A percentile compares a stretch with the other conserved stretches of the same genome.
Evolutionary conservation across 2,888 invertebrate genomes (phyloP).

Genomic region (Danaus chrysippus): DNA sequence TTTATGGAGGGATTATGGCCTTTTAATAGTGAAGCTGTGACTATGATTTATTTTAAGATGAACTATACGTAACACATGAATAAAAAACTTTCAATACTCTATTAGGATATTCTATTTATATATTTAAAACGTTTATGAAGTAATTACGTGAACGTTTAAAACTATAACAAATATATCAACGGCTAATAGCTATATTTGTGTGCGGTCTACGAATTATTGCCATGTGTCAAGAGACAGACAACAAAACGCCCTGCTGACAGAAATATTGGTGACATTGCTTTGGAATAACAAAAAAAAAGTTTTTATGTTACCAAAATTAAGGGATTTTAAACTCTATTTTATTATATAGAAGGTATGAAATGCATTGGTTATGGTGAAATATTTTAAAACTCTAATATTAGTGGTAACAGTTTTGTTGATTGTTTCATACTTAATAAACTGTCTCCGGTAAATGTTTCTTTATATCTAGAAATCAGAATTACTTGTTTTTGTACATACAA

Average conservation of each 20-base stretch:
- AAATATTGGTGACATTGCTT: conserved; percentile 66
- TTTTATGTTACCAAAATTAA: conserved; percentile 2
- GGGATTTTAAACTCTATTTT: conserved; percentile 9
- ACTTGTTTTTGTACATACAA: too few relatives aligned
- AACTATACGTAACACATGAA: background rate
- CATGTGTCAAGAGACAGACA: conserved; percentile 58
- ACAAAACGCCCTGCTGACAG: conserved; percentile 73
- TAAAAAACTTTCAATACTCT: too few relatives aligned
- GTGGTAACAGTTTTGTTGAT: too few relatives aligned
- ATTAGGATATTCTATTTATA: background rate
- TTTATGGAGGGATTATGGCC: conserved; percentile 65
- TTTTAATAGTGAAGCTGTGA: conserved; percentile 69
- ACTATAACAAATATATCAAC: conserved; percentile 65
- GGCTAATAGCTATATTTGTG: conserved; percentile 65
- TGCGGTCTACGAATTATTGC: conserved; percentile 69
- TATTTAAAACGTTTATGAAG: conserved; percentile 62
- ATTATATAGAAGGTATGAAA: background rate
- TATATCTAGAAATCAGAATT: too few relatives aligned
- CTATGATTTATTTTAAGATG: conserved; percentile 23
- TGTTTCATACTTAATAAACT: too few relatives aligned
- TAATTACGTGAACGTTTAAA: conserved; percentile 56
- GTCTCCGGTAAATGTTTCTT: too few relatives aligned
- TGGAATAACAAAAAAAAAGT: conserved; percentile 44
- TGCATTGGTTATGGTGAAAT: background rate
- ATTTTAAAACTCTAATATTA: background rate